Conservation (phyloP, 2,797 vertebrate genomes). For the Chelonia mydas region DNA sequence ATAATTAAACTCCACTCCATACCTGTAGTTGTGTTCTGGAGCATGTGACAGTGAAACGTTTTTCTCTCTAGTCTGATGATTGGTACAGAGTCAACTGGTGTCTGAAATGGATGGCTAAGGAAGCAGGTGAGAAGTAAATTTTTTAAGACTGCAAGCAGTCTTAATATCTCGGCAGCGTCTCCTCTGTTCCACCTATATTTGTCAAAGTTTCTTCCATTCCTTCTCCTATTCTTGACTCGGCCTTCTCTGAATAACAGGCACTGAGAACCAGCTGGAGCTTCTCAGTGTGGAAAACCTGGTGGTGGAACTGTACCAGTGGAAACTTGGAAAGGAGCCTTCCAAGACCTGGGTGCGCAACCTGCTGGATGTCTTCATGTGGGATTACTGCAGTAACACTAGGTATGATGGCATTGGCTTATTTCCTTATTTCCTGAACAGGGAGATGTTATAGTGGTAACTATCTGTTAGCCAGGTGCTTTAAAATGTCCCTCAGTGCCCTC, state of each 20-base stretch:
- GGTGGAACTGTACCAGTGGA: slow-evolving; percentile 74
- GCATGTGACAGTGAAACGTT: background rate
- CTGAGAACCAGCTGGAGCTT: slow-evolving; percentile 68
- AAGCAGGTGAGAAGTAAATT: slow-evolving; percentile 66
- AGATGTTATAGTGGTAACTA: background rate
- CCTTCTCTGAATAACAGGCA: slow-evolving; percentile 65
- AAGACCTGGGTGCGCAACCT: slow-evolving; percentile 76
- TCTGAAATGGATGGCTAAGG: slow-evolving; percentile 75
- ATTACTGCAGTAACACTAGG: slow-evolving; percentile 85
- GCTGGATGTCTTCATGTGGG: slow-evolving; percentile 80
- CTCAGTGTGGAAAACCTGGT: slow-evolving; percentile 81
- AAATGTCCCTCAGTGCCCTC: background rate
- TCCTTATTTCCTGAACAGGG: background rate
- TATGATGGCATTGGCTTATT: slow-evolving; percentile 21
- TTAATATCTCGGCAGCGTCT: background rate
- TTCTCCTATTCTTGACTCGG: slow-evolving; percentile 9
- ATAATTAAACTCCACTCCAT: background rate
- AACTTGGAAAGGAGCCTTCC: slow-evolving; percentile 80
- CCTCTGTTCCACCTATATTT: background rate
- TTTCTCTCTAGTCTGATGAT: slow-evolving; percentile 74
- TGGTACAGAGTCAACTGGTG: slow-evolving; percentile 81
- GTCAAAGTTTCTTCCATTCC: background rate
- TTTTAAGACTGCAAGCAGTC: background rate
- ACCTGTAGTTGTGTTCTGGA: background rate
- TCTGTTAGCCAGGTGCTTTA: too few relatives aligned